These are phyloP conservation scores for Microcebus griseorufus DNA, from an alignment of 2,113 vertebrate species.

Conservation along the genomic window DNA sequence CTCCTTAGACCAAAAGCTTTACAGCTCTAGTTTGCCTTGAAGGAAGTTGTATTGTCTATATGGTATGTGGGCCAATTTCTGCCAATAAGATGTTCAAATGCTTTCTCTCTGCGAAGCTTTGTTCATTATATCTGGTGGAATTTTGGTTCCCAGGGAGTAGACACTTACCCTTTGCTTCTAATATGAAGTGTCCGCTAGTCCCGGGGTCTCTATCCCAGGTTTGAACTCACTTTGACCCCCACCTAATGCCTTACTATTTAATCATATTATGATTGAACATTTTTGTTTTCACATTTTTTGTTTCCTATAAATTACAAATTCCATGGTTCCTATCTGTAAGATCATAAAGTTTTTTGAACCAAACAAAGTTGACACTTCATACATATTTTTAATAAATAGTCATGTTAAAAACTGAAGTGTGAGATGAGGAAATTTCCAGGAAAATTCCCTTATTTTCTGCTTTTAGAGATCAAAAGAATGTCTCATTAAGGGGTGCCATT, in stretches of 20 bases:
- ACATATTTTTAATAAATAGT: neutral
- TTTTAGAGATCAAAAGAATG: conserved; percentile 7
- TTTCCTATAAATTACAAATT: neutral
- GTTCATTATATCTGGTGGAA: neutral
- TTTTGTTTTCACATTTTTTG: neutral
- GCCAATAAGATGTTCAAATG: neutral
- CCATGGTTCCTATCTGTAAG: neutral
- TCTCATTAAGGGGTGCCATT: neutral
- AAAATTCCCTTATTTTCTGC: neutral
- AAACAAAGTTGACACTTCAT: neutral
- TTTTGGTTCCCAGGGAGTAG: neutral
- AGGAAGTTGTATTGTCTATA: neutral
- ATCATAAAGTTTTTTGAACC: neutral
- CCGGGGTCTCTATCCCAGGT: neutral
- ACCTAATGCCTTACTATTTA: neutral
- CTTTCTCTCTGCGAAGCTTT: neutral
- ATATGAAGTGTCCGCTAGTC: neutral
- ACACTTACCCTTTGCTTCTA: neutral
- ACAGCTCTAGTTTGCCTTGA: neutral
- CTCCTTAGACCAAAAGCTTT: neutral
- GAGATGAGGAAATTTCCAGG: neutral
- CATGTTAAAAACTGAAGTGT: neutral
- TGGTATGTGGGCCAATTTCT: neutral
- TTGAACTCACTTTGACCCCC: neutral
- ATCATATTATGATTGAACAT: neutral